Evolutionary conservation across 2,888 invertebrate genomes (phyloP), one percentile per base, ranked within the genome.

Genomic region (Drosophila siamana): DNA sequence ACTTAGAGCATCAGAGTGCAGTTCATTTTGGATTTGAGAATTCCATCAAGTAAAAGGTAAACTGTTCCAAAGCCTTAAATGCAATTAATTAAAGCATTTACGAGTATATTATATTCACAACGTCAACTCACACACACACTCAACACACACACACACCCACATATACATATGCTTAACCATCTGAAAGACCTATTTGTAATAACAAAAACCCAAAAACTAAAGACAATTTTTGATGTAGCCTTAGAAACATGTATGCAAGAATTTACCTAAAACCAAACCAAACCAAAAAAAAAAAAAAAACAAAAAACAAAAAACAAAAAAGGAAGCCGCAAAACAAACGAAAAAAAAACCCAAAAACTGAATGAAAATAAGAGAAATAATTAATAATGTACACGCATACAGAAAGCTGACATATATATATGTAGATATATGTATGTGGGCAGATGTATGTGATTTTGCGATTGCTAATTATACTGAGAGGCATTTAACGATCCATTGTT

Each of bases 161-260:
- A n/a, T n/a, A n/a, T 9, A 22, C 43, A 51, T 22, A 41, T 54
- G 59, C 67, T 73, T 66, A 54, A 19, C 11, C 38, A 61, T 48
- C 24, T 38, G n/a, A 47, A 48, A 54, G 41, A 55, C 43, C 55
- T 33, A 59, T 41, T 66, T 72, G 40, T 71, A 64, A 55, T 13
- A 51, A 65, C 24, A 50, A 60, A 51, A 57, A 48, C 47, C 47
- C 56, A 22, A 68, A 77, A 54, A 51, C 47, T 54, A 48, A 66
- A 64, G 64, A 65, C 57, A 74, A 78, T 81, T 84, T 74, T 79
- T 71, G 76, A 80, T 74, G 80, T 82, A 75, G 82, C 64, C 75
- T 78, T 79, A 81, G 68, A 77, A 79, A 66, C 36, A 43, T 65
- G 67, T 74, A 71, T 74, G 72, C 73, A 70, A 73, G 69, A 74